Evolutionary conservation across 2,797 vertebrate genomes (phyloP), one percentile per base, ranked within the genome.

Genomic region (Luscinia luscinia): DNA sequence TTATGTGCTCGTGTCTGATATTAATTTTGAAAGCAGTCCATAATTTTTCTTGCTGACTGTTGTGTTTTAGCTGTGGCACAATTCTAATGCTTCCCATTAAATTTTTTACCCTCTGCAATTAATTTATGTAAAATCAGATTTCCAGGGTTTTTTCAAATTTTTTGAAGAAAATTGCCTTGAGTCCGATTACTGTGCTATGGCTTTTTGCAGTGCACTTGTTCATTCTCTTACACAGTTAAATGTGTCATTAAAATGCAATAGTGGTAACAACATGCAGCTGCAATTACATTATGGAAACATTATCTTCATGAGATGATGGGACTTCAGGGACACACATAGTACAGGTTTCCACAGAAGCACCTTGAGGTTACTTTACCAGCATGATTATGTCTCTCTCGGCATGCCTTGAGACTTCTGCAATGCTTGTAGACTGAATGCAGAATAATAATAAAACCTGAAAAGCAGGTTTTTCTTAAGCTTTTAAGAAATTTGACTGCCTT

Each of bases 221-320:
- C 86, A 38, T 59, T 68, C 45, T 62, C 73, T 91, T 32, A 45
- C 28, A 26, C 55, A 26, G 59, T 92, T 83, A 80, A 93, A 90
- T 38, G 21, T 73, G 48, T 61, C 62, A 72, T 93, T 92, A 83
- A 89, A 89, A 77, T 61, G 87, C 76, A 78, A 2, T 67, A 77
- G 77, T 54, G 46, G 45, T 26, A 89, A 77, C 55, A 62, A 66
- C 73, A 58, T 8, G 30, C 40, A 82, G 32, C 55, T 92, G 76
- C 82, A 86, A 81, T 95, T 84, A 55, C 79, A 68, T 92, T 93
- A 87, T 48, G 59, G 94, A 83, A 94, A 78, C 76, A 63, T 95
- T 87, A 58, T 86, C 81, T 62, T 59, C 55, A 12, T 49, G 32
- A 40, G 43, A 55, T 66, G 72, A 95, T 62, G 67, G 79, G 40